Percentiles rank a stretch among this genome's conserved stretches.
These are phyloP conservation scores for Alces alces DNA, from an alignment of 2,113 vertebrate species.

Conservation along the genomic window DNA sequence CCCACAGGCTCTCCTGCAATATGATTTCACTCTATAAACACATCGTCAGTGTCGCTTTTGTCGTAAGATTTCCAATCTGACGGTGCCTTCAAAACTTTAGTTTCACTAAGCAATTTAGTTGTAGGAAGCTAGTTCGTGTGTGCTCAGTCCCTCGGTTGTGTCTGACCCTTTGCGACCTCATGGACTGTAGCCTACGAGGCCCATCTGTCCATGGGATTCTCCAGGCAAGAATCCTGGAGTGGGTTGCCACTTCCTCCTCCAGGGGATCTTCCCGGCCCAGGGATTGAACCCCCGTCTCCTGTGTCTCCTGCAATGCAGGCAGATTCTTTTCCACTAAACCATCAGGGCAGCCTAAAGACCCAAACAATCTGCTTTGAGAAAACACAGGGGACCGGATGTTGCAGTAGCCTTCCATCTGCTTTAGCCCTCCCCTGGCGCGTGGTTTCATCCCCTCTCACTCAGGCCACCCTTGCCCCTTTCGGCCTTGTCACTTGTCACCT, in stretches of 20 bases:
- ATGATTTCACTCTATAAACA: neutral
- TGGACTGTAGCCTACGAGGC: neutral
- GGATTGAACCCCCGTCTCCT: neutral
- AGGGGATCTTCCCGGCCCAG: neutral
- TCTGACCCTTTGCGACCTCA: neutral
- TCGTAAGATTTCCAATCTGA: neutral
- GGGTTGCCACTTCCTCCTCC: neutral
- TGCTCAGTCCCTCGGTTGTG: neutral
- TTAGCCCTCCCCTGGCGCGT: accelerated
- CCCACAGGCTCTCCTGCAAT: neutral
- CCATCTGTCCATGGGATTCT: neutral
- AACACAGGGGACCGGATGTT: accelerated
- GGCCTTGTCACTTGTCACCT: neutral
- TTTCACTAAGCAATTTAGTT: neutral
- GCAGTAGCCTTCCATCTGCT: no score
- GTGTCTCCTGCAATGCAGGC: neutral
- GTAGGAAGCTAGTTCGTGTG: neutral
- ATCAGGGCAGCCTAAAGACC: neutral
- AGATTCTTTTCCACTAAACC: neutral
- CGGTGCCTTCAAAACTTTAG: neutral
- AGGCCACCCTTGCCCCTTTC: neutral
- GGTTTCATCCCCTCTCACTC: accelerated
- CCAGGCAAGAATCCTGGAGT: neutral
- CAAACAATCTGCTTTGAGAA: neutral
- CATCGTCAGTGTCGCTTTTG: neutral